Evolutionary conservation across 2,113 vertebrate species (phyloP).

Genomic region (Alligator sinensis): DNA sequence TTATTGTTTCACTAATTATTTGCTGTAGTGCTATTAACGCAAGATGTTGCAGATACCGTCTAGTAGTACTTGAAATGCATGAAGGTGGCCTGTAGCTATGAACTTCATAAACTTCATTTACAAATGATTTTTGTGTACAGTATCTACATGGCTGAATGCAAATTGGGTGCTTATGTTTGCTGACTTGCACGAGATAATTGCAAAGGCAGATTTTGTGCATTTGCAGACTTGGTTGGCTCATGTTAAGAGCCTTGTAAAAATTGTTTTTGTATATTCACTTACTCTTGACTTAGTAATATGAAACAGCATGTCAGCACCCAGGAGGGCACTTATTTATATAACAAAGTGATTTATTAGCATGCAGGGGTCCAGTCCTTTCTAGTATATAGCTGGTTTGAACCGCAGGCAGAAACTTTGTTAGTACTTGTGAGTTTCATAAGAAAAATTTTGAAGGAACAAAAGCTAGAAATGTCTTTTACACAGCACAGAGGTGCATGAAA

Average conservation of each 20-base stretch:
- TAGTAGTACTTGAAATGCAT: not conserved
- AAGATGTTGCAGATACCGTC: constrained; percentile 9
- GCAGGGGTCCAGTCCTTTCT: not conserved
- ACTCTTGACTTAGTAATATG: not conserved
- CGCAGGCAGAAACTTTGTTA: not conserved
- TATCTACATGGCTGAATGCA: not conserved
- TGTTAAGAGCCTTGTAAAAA: not conserved
- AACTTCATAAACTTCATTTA: not conserved
- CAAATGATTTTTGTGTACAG: not conserved
- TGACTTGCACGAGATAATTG: not conserved
- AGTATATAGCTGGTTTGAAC: not conserved
- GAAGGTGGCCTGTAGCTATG: not conserved
- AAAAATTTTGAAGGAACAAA: not conserved
- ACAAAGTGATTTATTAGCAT: not conserved
- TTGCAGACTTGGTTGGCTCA: not conserved
- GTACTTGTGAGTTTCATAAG: not conserved
- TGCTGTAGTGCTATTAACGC: constrained; percentile 21
- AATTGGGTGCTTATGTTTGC: not conserved
- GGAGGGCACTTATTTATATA: not conserved
- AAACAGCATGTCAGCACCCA: not conserved
- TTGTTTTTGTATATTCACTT: not conserved
- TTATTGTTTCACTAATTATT: constrained; percentile 57
- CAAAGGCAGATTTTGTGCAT: not conserved
- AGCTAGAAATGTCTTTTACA: not conserved
- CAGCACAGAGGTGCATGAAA: accelerated